Evolutionary conservation across 2,113 vertebrate species (phyloP).

Genomic region (Lutjanus erythropterus): DNA sequence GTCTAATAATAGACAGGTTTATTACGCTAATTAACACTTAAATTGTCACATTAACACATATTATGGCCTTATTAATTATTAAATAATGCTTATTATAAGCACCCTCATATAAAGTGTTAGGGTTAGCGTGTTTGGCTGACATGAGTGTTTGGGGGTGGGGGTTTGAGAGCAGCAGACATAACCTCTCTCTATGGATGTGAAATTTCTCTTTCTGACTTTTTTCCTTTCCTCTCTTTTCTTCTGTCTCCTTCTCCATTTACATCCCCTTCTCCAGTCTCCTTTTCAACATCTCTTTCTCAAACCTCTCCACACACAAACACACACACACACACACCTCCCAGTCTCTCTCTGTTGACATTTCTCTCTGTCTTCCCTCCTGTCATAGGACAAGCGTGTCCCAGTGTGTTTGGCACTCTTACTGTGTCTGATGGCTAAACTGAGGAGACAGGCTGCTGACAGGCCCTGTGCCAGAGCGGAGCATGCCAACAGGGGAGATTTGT

Average conservation of each 20-base stretch:
- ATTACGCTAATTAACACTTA: too few relatives aligned
- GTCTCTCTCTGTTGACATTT: constrained; percentile 52
- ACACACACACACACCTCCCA: background rate
- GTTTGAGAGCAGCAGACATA: constrained; percentile 34
- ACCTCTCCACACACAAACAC: constrained; percentile 10
- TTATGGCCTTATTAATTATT: too few relatives aligned
- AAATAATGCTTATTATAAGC: too few relatives aligned
- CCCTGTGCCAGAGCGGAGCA: constrained; percentile 72
- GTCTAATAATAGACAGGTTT: too few relatives aligned
- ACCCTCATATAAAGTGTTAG: too few relatives aligned
- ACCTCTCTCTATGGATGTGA: constrained; percentile 54
- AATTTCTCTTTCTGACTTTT: constrained; percentile 14
- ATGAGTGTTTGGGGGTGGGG: constrained; percentile 28
- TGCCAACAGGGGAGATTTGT: constrained; percentile 82
- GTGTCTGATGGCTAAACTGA: constrained; percentile 81
- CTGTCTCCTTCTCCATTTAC: constrained; percentile 12
- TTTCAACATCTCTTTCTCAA: constrained; percentile 38
- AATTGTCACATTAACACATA: too few relatives aligned
- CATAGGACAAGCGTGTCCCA: constrained; percentile 70
- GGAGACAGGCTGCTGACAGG: constrained; percentile 85
- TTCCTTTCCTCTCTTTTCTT: background rate
- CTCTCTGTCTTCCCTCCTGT: constrained; percentile 67
- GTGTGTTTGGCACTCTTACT: constrained; percentile 68
- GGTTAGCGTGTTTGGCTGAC: too few relatives aligned
- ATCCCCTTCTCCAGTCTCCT: constrained; percentile 7